Conservation (phyloP, 2,113 vertebrate species). For the Phyllopteryx taeniolatus region DNA sequence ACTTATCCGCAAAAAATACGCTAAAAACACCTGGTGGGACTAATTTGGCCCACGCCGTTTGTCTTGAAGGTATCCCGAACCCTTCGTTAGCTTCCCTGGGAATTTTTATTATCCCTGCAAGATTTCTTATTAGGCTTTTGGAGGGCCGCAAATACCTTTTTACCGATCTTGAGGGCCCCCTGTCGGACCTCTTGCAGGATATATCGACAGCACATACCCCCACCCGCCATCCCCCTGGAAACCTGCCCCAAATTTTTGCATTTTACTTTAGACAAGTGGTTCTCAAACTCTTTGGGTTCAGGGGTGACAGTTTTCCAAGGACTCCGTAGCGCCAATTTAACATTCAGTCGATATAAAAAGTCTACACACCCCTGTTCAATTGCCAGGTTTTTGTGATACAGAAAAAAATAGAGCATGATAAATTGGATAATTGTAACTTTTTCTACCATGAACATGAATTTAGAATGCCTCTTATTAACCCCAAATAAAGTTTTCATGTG, state of each 20-base stretch:
- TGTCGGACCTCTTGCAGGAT: not conserved
- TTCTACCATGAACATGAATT: too few species aligned
- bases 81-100: not conserved
- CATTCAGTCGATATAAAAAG: too few species aligned
- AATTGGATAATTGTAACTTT: too few species aligned
- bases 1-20: constrained; percentile 31
- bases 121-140: not conserved
- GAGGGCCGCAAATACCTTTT: not conserved
- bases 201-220: not conserved
- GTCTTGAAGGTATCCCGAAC: not conserved
- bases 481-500: too few species aligned
- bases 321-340: too few species aligned
- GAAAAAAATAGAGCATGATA: too few species aligned
- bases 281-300: too few species aligned
- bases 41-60: constrained; percentile 15
- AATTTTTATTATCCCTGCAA: not conserved
- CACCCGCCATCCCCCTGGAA: not conserved
- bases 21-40: not conserved
- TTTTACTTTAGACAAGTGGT: too few species aligned
- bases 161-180: not conserved
- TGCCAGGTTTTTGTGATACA: too few species aligned
- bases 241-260: not conserved
- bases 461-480: too few species aligned
- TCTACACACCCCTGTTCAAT: too few species aligned
- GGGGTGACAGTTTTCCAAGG: too few species aligned